Evolutionary conservation across 1,140 invertebrate genomes (phyloP).

Genomic region (Antheraea pernyi): DNA sequence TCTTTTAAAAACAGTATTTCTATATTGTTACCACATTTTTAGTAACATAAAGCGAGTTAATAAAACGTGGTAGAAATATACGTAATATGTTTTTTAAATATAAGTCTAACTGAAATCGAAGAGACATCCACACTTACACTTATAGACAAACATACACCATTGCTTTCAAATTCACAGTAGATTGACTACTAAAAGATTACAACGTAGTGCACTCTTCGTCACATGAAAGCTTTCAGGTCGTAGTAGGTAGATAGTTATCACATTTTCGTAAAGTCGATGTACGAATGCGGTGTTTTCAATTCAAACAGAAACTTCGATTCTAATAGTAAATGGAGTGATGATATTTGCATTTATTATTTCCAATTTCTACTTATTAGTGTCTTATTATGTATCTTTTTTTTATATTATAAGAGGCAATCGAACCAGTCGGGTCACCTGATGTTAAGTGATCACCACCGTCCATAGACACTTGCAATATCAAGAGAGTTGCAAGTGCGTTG

Average conservation of each 20-base stretch:
- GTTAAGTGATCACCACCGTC: no score
- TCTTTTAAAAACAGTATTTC: no score
- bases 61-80: no score
- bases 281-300: conserved; percentile 18
- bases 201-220: conserved; percentile 23
- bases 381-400: no score
- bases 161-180: not conserved
- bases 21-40: no score
- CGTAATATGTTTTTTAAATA: no score
- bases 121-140: not conserved
- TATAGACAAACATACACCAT: not conserved
- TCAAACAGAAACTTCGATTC: conserved; percentile 14
- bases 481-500: no score
- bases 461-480: no score
- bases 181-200: conserved; percentile 19
- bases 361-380: no score
- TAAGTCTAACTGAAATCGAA: not conserved
- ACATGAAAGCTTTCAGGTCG: conserved; percentile 17
- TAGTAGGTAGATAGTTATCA: conserved; percentile 14
- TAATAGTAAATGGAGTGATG: conserved; percentile 11
- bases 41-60: no score
- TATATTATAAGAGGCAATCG: no score
- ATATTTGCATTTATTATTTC: conserved; percentile 6
- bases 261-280: conserved; percentile 15
- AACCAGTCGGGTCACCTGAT: no score